phyloP scores from a whole-genome alignment of 2,113 vertebrate genomes.

The Pseudorasbora parva region DNA sequence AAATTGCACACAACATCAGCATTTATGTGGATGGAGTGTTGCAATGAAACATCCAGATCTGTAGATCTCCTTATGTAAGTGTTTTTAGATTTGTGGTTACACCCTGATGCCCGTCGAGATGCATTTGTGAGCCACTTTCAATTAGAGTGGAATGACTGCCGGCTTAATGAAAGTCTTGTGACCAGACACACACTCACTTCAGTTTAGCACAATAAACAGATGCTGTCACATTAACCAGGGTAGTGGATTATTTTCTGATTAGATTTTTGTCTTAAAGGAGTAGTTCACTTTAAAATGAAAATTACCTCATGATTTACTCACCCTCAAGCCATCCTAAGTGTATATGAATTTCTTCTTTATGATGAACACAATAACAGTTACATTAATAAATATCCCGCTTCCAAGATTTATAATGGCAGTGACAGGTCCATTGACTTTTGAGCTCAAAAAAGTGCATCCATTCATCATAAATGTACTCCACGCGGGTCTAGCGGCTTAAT shows the following conservation, averaged over 20 bases:
- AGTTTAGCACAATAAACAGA: background rate
- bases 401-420: too few species aligned
- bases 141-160: background rate
- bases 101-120: background rate
- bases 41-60: background rate
- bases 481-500: too few species aligned
- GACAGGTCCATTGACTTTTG: too few species aligned
- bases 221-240: background rate
- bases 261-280: background rate
- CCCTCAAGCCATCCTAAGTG: too few species aligned
- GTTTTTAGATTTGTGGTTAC: background rate
- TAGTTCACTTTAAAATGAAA: background rate
- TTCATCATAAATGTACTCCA: too few species aligned
- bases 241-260: background rate
- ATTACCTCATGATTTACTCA: too few species aligned
- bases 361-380: too few species aligned
- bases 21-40: background rate
- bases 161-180: background rate
- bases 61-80: background rate
- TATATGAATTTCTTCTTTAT: too few species aligned
- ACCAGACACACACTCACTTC: background rate
- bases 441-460: too few species aligned
- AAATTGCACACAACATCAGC: background rate
- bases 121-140: slow-evolving; percentile 1
- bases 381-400: too few species aligned